phyloP scores from a whole-genome alignment of 2,113 vertebrate species.

The Nycticryphes semicollaris region DNA sequence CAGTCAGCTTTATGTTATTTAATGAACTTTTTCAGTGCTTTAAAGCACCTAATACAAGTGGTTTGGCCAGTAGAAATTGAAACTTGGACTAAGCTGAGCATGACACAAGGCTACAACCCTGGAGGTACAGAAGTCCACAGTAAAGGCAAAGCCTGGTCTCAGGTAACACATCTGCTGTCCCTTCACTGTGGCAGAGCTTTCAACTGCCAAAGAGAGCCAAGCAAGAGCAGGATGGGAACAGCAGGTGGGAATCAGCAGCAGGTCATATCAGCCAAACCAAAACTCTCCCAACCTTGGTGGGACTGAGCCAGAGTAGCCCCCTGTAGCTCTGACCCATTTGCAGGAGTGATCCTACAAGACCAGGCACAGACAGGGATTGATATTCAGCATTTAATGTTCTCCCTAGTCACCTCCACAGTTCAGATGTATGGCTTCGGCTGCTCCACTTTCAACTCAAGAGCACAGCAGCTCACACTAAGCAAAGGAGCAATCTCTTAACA shows the following conservation, averaged over 20 bases:
- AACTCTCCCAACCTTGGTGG: not conserved
- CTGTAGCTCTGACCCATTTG: not conserved
- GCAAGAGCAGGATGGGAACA: not conserved
- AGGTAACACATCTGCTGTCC: not conserved
- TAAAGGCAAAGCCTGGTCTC: not conserved
- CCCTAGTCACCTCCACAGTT: not conserved
- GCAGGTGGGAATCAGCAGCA: rapidly evolving
- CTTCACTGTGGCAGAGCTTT: not conserved
- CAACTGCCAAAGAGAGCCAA: not conserved
- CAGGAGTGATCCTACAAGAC: rapidly evolving
- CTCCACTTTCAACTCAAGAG: not conserved
- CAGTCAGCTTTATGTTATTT: not conserved
- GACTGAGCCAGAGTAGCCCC: not conserved
- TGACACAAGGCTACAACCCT: not conserved
- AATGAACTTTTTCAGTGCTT: not conserved
- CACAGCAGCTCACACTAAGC: rapidly evolving
- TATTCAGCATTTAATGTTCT: not conserved
- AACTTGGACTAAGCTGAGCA: not conserved
- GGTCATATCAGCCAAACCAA: not conserved
- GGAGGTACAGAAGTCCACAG: not conserved
- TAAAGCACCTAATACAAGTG: not conserved
- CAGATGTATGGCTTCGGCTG: not conserved
- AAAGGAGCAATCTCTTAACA: not conserved
- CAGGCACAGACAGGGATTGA: rapidly evolving
- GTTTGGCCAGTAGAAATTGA: not conserved